Evolutionary conservation across 2,113 vertebrate species (phyloP), one percentile per base, ranked within the genome.

Genomic region (Dromiciops gliroides): DNA sequence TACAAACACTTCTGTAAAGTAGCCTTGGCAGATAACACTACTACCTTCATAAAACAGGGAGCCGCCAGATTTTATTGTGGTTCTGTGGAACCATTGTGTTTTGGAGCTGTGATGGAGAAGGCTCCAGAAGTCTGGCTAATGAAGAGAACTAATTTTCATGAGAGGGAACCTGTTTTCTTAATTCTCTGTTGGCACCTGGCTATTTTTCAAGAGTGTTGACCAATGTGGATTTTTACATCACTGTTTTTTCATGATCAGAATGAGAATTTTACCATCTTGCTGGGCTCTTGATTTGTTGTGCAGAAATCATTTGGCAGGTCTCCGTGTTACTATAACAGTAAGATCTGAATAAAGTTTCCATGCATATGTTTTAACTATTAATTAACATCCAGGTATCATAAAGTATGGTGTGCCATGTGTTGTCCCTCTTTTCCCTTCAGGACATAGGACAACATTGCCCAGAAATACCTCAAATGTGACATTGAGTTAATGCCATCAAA

Each of bases 301-400:
- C 31, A 67, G 10, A 67, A 67, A 37, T 37, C 56, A 37, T 67
- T 37, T 53, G 52, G 52, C 22, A 53, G 25, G 23, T 50, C 67
- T 96, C 60, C 52, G 0, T 4, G 90, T 92, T 92, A 91, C 90
- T 53, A 0, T 89, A 93, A 96, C 16, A 89, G 50, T 92, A 94
- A 56, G 37, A 49, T 91, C 92, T 93, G 93, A 93, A 92, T 90
- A 93, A 90, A 91, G 60, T 89, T 93, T 50, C 23, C 48, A 92
- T 51, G 95, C 52, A 14, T 96, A 89, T 91, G 89, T 92, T 97
- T 93, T 97, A 96, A 96, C 94, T 51, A 91, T 97, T 97, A 97
- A 97, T 49, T 97, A 95, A 67, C 92, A 91, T 95, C 96, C 90
- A 31, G 37, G 56, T 92, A 94, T 93, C 97, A 97, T 97, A 97